These are phyloP conservation scores for Camarhynchus parvulus DNA, from an alignment of 2,113 vertebrate genomes.

Conservation along the genomic window DNA sequence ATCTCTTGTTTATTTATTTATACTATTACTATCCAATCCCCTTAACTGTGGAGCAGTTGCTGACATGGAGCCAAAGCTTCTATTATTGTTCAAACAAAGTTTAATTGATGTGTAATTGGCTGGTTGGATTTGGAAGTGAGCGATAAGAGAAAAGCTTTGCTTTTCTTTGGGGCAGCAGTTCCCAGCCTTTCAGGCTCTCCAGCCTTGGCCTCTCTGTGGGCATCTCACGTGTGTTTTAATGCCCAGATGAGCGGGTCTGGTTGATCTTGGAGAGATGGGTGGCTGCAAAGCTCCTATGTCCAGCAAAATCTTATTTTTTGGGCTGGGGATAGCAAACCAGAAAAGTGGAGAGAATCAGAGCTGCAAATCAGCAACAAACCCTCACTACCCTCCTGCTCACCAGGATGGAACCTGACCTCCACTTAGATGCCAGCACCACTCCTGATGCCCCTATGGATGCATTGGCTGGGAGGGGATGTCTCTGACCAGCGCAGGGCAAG, in stretches of 20 bases:
- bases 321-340: neutral
- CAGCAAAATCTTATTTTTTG: neutral
- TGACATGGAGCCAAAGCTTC: slow-evolving; percentile 60
- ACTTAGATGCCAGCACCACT: neutral
- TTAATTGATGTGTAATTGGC: slow-evolving; percentile 60
- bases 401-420: neutral
- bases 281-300: neutral
- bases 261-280: neutral
- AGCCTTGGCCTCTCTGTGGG: neutral
- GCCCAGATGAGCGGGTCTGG: neutral
- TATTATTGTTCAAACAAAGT: slow-evolving; percentile 60
- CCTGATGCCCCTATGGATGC: neutral
- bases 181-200: neutral
- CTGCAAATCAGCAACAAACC: neutral
- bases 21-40: slow-evolving; percentile 54
- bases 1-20: slow-evolving; percentile 75
- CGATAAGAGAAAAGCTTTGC: slow-evolving; percentile 9
- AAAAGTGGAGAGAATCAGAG: neutral
- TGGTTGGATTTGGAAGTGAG: slow-evolving; percentile 8
- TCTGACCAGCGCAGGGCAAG: neutral
- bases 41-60: slow-evolving; percentile 18
- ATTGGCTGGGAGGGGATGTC: neutral
- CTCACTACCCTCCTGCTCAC: neutral
- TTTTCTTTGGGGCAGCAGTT: neutral
- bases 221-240: neutral